Percentiles rank a stretch among this genome's conserved stretches.
These are phyloP conservation scores for Lepisosteus oculatus DNA, from an alignment of 2,113 vertebrate genomes.

Conservation along the genomic window DNA sequence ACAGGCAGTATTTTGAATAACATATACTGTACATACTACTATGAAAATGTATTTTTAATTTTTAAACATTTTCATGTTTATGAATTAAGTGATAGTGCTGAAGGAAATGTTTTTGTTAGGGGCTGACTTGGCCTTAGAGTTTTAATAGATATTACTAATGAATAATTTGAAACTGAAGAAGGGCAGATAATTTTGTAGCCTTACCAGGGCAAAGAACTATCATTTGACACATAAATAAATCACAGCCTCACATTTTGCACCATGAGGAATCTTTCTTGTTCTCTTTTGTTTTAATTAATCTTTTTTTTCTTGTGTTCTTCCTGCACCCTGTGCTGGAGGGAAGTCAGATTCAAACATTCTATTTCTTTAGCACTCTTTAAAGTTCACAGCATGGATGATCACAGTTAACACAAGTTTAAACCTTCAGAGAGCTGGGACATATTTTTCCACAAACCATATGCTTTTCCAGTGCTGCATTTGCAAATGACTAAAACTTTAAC, in stretches of 20 bases:
- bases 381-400: neutral
- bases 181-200: neutral
- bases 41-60: no score
- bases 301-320: neutral
- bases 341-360: neutral
- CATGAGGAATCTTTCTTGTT: neutral
- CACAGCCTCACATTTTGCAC: neutral
- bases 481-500: no score
- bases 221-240: neutral
- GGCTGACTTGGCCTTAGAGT: neutral
- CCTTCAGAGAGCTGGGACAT: neutral
- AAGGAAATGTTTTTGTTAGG: no score
- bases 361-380: neutral
- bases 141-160: neutral
- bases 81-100: no score
- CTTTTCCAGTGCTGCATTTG: neutral
- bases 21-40: no score
- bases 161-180: neutral
- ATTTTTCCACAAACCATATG: neutral
- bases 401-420: neutral
- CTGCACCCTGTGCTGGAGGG: neutral
- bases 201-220: neutral
- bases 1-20: no score
- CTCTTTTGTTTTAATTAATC: neutral
- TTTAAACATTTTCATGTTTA: no score